These are phyloP conservation scores for Ahaetulla prasina DNA, from an alignment of 2,113 vertebrate genomes.

Conservation along the genomic window DNA sequence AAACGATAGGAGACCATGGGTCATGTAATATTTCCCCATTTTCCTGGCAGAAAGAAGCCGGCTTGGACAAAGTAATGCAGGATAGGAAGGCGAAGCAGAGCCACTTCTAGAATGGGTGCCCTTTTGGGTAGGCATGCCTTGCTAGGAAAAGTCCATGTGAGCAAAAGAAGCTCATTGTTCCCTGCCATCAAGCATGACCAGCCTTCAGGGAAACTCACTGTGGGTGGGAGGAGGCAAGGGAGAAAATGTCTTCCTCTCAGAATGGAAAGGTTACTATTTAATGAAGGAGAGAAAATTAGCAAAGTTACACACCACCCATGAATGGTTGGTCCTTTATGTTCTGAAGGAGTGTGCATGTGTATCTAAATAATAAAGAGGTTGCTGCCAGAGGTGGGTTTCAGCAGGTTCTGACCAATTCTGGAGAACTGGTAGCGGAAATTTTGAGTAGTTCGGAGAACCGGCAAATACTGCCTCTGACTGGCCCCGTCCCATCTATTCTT, in stretches of 20 bases:
- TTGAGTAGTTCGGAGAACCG: too few relatives aligned
- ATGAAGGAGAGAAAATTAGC: conserved; percentile 55
- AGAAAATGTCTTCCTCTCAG: conserved; percentile 63
- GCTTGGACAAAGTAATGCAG: neutral
- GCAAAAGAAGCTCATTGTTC: conserved; percentile 37
- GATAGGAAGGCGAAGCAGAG: neutral
- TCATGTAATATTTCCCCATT: conserved; percentile 36
- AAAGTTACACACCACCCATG: neutral
- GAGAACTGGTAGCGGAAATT: too few relatives aligned
- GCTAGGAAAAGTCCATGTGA: conserved; percentile 21
- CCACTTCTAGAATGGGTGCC: neutral
- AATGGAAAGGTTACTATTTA: conserved; percentile 62
- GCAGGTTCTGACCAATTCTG: too few relatives aligned
- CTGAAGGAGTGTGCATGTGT: neutral
- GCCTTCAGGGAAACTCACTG: conserved; percentile 63
- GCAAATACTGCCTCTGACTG: too few relatives aligned
- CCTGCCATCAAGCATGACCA: conserved; percentile 64
- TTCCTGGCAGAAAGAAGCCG: conserved; percentile 45
- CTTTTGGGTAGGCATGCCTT: conserved; percentile 16
- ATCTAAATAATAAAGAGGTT: neutral
- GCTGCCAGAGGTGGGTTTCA: too few relatives aligned
- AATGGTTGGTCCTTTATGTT: conserved; percentile 28
- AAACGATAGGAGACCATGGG: neutral
- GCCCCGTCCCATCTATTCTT: too few relatives aligned
- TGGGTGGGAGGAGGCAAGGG: conserved; percentile 50